Evolutionary conservation across 2,113 vertebrate species (phyloP).

Genomic region (Podarcis muralis): DNA sequence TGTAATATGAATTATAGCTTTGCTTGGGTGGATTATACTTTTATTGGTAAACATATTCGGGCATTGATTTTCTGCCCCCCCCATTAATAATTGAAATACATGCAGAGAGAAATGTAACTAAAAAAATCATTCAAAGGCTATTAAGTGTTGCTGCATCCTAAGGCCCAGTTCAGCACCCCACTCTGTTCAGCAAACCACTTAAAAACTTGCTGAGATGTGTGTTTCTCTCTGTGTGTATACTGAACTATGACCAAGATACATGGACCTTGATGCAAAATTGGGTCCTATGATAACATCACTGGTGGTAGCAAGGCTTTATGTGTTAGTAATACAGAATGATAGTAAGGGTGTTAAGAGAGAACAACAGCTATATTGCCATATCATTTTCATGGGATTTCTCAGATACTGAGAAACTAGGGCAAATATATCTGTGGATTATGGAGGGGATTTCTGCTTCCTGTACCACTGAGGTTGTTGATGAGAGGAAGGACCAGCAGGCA

Average conservation of each 20-base stretch:
- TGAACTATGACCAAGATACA: not conserved
- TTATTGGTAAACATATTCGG: not conserved
- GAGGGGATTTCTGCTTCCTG: not conserved
- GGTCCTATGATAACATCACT: not conserved
- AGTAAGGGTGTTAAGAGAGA: not conserved
- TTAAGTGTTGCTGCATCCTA: not conserved
- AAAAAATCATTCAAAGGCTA: not conserved
- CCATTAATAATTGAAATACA: not conserved
- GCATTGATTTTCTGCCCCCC: not conserved
- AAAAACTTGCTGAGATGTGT: not conserved
- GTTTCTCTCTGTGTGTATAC: not conserved
- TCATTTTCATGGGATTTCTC: not conserved
- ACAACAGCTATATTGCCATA: no score
- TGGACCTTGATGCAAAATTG: not conserved
- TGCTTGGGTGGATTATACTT: not conserved
- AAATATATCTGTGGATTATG: not conserved
- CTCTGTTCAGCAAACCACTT: constrained; percentile 5
- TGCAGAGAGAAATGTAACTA: not conserved
- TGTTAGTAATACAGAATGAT: not conserved
- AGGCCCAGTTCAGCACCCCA: not conserved
- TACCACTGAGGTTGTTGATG: not conserved
- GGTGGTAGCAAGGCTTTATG: not conserved
- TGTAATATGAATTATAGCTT: not conserved
- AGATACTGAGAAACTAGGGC: not conserved
- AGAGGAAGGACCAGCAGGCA: no score